These are phyloP conservation scores for Kryptolebias ocellatus DNA, from an alignment of 2,797 vertebrate genomes.

Conservation along the genomic window DNA sequence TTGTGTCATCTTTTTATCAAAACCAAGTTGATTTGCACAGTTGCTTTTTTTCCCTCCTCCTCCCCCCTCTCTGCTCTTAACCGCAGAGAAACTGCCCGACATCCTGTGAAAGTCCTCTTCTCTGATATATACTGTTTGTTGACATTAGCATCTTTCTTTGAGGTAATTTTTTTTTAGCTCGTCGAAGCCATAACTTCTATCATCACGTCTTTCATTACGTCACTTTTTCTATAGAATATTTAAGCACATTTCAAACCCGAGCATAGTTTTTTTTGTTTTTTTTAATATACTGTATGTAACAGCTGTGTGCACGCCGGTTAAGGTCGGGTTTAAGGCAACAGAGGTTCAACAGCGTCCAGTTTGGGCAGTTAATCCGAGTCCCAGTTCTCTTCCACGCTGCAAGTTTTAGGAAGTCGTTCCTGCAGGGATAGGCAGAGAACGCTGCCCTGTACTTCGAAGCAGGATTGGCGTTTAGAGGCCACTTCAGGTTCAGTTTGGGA, in stretches of 20 bases:
- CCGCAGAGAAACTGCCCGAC: conserved; percentile 44
- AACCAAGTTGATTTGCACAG: conserved; percentile 44
- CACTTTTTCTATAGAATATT: conserved; percentile 61
- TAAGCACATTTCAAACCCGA: conserved; percentile 49
- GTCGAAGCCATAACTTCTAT: conserved; percentile 49
- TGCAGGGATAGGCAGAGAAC: too few relatives aligned
- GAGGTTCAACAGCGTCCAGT: background rate
- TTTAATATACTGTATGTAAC: conserved; percentile 1
- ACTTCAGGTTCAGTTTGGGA: too few relatives aligned
- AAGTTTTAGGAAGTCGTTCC: conserved; percentile 22
- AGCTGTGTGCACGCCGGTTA: conserved; percentile 49
- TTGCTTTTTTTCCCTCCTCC: conserved; percentile 26
- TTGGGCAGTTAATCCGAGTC: conserved; percentile 5
- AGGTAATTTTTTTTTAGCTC: conserved; percentile 19
- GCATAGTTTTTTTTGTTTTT: conserved; percentile 16
- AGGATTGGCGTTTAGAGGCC: too few relatives aligned
- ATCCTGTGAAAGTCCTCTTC: conserved; percentile 26
- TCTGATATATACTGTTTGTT: conserved; percentile 5
- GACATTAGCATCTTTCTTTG: conserved; percentile 13
- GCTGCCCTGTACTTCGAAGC: too few relatives aligned
- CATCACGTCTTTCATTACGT: conserved; percentile 23
- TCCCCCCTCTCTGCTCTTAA: conserved; percentile 21
- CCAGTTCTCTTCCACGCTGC: conserved; percentile 8
- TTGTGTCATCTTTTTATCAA: conserved; percentile 12
- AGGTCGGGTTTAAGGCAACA: conserved; percentile 25